Evolutionary conservation across 2,888 invertebrate genomes (phyloP).

Genomic region (Escarpia spicata): DNA sequence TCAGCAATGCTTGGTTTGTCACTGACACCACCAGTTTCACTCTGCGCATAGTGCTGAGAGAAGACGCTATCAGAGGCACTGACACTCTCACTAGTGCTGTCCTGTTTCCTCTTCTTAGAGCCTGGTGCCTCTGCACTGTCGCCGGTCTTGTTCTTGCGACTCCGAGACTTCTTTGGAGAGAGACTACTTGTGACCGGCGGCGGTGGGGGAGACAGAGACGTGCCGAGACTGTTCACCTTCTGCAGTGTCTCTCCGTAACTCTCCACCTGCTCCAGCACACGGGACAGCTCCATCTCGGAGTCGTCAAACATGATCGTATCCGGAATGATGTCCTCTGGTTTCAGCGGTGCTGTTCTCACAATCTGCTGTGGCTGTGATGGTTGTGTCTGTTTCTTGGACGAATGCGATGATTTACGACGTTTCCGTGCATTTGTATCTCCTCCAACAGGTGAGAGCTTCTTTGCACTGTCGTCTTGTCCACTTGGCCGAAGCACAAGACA

Average conservation of each 20-base stretch:
- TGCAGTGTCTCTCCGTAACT: neutral
- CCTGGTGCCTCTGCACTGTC: constrained; percentile 6
- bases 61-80: neutral
- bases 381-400: neutral
- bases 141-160: constrained; percentile 26
- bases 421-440: neutral
- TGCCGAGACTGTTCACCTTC: constrained; percentile 17
- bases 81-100: constrained; percentile 5
- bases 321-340: constrained; percentile 45
- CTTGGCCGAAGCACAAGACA: neutral
- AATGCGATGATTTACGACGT: neutral
- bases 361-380: neutral
- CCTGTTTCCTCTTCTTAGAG: constrained; percentile 20
- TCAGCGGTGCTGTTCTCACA: neutral
- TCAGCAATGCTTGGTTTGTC: neutral
- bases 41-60: neutral
- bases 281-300: constrained; percentile 54
- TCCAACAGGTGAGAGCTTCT: neutral
- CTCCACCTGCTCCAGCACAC: constrained; percentile 61
- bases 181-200: neutral
- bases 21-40: neutral
- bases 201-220: neutral
- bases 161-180: constrained; percentile 32
- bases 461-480: neutral
- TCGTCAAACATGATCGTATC: constrained; percentile 54